A percentile compares a stretch with the other conserved stretches of the same genome.
Conservation (phyloP, 2,797 vertebrate genomes). For the Sebastes kiyomatsui region DNA sequence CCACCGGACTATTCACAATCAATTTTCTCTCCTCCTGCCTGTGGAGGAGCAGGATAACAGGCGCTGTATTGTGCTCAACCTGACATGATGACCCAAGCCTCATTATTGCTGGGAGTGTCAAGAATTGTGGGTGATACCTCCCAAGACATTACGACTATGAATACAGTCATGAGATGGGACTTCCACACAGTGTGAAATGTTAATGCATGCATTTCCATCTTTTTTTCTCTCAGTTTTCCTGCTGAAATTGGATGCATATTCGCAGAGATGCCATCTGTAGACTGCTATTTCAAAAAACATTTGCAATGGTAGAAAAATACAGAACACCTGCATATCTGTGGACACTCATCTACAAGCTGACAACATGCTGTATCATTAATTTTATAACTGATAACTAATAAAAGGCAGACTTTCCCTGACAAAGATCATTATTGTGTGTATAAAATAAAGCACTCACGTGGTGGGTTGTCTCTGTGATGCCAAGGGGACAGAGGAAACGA, state of each 20-base stretch:
- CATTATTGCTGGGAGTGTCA: constrained; percentile 39
- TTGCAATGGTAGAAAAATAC: background rate
- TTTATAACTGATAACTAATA: constrained; percentile 1
- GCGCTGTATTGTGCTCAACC: constrained; percentile 17
- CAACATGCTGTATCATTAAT: background rate
- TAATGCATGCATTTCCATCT: background rate
- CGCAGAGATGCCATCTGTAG: background rate
- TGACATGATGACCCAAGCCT: constrained; percentile 52
- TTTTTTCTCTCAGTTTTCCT: background rate
- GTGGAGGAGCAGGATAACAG: constrained; percentile 18
- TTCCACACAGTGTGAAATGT: background rate
- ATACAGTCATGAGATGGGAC: background rate
- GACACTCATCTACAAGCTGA: background rate
- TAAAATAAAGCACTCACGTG: constrained; percentile 59
- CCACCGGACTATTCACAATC: background rate
- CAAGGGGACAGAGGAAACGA: constrained; percentile 21
- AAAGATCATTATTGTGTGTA: constrained; percentile 10
- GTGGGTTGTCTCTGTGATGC: constrained; percentile 20
- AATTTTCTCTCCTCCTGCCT: background rate
- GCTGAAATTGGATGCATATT: constrained; percentile 12
- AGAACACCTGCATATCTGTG: background rate
- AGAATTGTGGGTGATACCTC: constrained; percentile 11
- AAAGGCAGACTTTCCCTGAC: background rate
- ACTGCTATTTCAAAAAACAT: constrained; percentile 6
- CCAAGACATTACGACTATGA: background rate